Conservation (phyloP, 2,797 vertebrate species). For the Eulemur coronatus region DNA sequence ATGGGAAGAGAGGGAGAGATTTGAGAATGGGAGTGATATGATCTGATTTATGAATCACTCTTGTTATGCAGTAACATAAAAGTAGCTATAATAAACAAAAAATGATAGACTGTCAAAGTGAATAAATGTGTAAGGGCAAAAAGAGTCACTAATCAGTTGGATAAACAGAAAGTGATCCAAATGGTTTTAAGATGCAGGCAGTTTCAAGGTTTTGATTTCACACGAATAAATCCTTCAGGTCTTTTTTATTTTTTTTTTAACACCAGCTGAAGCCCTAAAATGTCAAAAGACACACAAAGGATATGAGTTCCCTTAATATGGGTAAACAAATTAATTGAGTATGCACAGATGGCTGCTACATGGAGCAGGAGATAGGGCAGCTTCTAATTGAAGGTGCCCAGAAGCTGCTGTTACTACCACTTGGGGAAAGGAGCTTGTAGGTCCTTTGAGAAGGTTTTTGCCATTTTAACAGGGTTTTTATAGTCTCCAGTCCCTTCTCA, state of each 20-base stretch:
- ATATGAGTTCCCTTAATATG: conserved; percentile 17
- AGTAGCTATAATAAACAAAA: background rate
- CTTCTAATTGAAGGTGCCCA: background rate
- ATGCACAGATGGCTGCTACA: background rate
- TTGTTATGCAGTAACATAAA: background rate
- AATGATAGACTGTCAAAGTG: background rate
- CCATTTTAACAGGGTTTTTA: background rate
- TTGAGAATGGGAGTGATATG: background rate
- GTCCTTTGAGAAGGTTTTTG: conserved; percentile 1
- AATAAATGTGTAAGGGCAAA: background rate
- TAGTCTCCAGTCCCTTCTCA: background rate
- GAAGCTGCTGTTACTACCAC: background rate
- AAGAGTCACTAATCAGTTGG: background rate
- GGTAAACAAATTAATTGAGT: conserved; percentile 38
- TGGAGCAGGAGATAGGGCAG: background rate
- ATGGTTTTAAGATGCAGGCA: background rate
- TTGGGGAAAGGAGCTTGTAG: background rate
- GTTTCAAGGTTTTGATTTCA: background rate
- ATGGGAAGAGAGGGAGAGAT: background rate
- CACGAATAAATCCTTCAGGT: background rate
- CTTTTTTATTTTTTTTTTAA: background rate
- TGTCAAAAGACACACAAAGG: conserved; percentile 32
- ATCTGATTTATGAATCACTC: background rate
- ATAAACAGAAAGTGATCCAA: conserved; percentile 14
- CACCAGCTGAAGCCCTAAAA: conserved; percentile 24